Percentiles rank a stretch among this genome's conserved stretches.
Evolutionary conservation across 2,113 vertebrate genomes (phyloP).

Genomic region (Gobio gobio): DNA sequence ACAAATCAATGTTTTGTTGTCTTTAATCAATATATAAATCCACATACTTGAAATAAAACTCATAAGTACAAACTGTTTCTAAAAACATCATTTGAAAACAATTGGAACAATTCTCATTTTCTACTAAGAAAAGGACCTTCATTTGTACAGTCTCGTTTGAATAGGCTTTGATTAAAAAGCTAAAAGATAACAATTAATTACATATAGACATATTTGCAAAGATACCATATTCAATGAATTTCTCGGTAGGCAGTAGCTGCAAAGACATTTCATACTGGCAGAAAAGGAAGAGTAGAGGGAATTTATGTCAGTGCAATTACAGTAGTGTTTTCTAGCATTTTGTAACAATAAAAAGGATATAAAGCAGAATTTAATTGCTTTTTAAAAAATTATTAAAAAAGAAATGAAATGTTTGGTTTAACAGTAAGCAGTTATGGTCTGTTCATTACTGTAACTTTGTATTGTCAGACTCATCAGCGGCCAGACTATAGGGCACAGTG

Average conservation of each 20-base stretch:
- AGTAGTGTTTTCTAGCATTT: neutral
- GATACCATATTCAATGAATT: neutral
- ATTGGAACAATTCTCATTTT: neutral
- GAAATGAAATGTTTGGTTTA: neutral
- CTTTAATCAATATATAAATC: slow-evolving; percentile 38
- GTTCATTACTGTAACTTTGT: neutral
- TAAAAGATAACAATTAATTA: neutral
- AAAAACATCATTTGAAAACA: neutral
- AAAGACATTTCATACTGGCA: neutral
- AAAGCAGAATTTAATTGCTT: neutral
- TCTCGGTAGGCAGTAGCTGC: neutral
- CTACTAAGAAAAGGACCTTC: neutral
- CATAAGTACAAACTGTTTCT: slow-evolving; percentile 5
- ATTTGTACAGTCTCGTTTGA: neutral
- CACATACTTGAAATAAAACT: slow-evolving; percentile 18
- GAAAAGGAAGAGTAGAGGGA: neutral
- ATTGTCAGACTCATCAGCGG: neutral
- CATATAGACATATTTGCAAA: slow-evolving; percentile 33
- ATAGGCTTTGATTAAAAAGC: neutral
- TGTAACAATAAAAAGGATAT: slow-evolving; percentile 27
- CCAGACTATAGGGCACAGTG: slow-evolving; percentile 56
- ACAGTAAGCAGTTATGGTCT: neutral
- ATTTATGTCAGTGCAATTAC: neutral
- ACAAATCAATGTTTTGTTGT: neutral
- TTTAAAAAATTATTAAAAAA: too few relatives aligned